A percentile compares a stretch with the other conserved stretches of the same genome.
Conservation (phyloP, 1,140 invertebrate genomes). For the Achroia grisella region DNA sequence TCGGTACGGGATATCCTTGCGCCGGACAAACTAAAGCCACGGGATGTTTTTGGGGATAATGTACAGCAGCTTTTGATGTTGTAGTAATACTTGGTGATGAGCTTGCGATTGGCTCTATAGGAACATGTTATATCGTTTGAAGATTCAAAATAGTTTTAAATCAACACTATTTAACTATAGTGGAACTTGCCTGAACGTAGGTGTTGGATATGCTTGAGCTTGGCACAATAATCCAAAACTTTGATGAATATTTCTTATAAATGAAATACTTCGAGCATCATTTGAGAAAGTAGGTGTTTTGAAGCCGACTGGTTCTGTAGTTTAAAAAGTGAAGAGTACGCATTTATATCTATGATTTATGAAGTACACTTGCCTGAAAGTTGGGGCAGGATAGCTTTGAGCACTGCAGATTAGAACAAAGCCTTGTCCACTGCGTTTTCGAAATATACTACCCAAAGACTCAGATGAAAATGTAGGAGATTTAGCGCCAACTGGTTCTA, state of each 20-base stretch:
- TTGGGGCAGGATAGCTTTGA: constrained; percentile 80
- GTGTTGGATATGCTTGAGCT: constrained; percentile 83
- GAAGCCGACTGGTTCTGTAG: constrained; percentile 81
- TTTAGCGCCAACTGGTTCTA: constrained; percentile 80
- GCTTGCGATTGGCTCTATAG: constrained; percentile 76
- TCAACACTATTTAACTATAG: no score
- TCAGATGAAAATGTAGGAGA: constrained; percentile 77
- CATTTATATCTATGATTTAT: constrained; percentile 5
- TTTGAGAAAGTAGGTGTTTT: constrained; percentile 80
- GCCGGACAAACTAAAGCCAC: constrained; percentile 79
- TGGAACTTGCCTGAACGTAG: constrained; percentile 80
- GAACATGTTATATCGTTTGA: constrained; percentile 52
- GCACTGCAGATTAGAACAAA: constrained; percentile 80
- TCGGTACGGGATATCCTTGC: constrained; percentile 80
- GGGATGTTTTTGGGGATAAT: constrained; percentile 49
- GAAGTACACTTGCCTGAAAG: constrained; percentile 77
- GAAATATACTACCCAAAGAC: constrained; percentile 73
- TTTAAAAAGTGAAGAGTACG: constrained; percentile 30
- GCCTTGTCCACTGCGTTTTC: constrained; percentile 65
- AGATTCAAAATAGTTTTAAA: constrained; percentile 65
- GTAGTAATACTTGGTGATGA: constrained; percentile 75
- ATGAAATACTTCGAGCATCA: constrained; percentile 78
- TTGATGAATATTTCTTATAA: constrained; percentile 64
- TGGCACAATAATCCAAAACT: constrained; percentile 79
- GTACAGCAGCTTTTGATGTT: constrained; percentile 59